phyloP scores from a whole-genome alignment of 2,888 invertebrate species.

The Cenopis cana region DNA sequence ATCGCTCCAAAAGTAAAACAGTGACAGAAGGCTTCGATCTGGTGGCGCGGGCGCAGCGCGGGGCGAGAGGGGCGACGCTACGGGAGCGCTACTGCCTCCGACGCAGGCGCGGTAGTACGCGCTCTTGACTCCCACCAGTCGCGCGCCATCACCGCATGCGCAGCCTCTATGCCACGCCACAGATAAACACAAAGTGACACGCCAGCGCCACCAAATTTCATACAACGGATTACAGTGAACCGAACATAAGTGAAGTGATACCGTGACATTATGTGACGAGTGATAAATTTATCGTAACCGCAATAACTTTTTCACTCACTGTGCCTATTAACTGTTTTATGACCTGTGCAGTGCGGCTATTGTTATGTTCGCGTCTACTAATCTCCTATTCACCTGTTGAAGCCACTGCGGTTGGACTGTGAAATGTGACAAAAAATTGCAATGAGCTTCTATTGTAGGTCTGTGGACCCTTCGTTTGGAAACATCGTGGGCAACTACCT shows the following conservation, averaged over 20 bases:
- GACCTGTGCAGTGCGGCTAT: constrained; percentile 76
- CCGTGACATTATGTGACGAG: constrained; percentile 50
- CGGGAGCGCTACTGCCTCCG: constrained; percentile 84
- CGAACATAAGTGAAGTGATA: constrained; percentile 55
- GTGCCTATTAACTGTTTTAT: constrained; percentile 79
- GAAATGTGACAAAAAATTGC: constrained; percentile 84
- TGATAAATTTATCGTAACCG: constrained; percentile 54
- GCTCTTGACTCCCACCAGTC: constrained; percentile 77
- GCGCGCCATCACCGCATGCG: constrained; percentile 77
- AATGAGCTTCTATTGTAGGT: constrained; percentile 71
- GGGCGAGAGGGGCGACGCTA: constrained; percentile 60
- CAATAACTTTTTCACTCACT: constrained; percentile 61
- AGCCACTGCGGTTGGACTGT: constrained; percentile 76
- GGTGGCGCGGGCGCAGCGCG: constrained; percentile 53
- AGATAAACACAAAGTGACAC: constrained; percentile 46
- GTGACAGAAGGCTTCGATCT: constrained; percentile 68
- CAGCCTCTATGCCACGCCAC: constrained; percentile 63
- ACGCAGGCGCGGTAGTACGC: constrained; percentile 77
- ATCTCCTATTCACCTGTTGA: constrained; percentile 80
- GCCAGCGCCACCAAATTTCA: constrained; percentile 54
- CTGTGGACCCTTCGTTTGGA: constrained; percentile 72
- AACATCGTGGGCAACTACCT: constrained; percentile 82
- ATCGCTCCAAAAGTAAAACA: constrained; percentile 77
- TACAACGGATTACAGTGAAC: constrained; percentile 77
- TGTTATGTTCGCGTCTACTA: constrained; percentile 78